Evolutionary conservation across 64 coral and sea anemone genomes (phyloP), one percentile per base, ranked within the genome.

Genomic region (Exaiptasia diaphana): DNA sequence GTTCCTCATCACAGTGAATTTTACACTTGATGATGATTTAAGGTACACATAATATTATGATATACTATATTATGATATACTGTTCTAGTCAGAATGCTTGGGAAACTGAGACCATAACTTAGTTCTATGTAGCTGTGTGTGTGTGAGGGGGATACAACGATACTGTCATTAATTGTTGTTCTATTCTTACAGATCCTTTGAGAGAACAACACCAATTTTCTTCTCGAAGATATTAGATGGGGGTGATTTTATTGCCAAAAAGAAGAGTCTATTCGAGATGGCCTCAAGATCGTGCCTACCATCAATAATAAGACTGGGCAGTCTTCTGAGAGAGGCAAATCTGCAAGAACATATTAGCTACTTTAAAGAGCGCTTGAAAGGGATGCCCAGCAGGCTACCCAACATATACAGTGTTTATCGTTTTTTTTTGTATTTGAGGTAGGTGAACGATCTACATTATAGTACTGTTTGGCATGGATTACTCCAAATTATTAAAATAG

Each of bases 21-120:
- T 83, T 18, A 30, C 81, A 2, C 23, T 83, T 15, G 80, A 83
- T 40, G 65, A 83, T 2, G 81, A 83, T 30, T 36, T 83, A 49
- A 72, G 81, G 81, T 82, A 52, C 10, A 52, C n/a, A n/a, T 10
- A 52, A 52, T 10, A 52, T 52, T 12, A 52, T 52, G n/a, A 12
- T 12, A n/a, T 52, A n/a, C 49, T 52, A 52, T n/a, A 52, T 52
- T 52, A n/a, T 52, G n/a, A 52, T 52, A 52, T 52, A 12, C n/a
- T 52, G n/a, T 69, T 69, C 6, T 69, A 69, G 6, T 38, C 18
- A 5, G 35, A 67, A 33, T 68, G 33, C 17, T 68, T n/a, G n/a
- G n/a, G n/a, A n/a, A n/a, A n/a, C n/a, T n/a, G n/a, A n/a, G n/a
- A n/a, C 8, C 53, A 1, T 12, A 9, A 3, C 14, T 57, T 26